Evolutionary conservation across 2,113 vertebrate genomes (phyloP).

Genomic region (Triplophysa siluroides): DNA sequence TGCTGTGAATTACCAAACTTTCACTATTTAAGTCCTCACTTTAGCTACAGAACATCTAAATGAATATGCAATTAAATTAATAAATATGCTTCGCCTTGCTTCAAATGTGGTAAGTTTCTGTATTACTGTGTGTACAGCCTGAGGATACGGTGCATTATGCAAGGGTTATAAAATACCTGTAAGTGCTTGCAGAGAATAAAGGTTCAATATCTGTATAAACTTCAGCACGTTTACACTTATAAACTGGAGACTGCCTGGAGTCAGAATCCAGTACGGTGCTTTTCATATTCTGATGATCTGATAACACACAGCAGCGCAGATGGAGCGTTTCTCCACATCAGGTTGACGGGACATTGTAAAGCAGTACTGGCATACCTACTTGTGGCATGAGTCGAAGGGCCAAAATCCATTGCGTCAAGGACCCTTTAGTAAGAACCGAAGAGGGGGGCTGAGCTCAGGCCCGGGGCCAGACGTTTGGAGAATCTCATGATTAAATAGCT

Average conservation of each 20-base stretch:
- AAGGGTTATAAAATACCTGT: conserved; percentile 32
- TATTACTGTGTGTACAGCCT: conserved; percentile 19
- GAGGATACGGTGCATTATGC: conserved; percentile 11
- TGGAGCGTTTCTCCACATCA: conserved; percentile 48
- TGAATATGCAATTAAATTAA: background rate
- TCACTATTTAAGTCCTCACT: background rate
- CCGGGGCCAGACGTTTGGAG: conserved; percentile 53
- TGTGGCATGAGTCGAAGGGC: conserved; percentile 15
- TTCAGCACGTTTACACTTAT: background rate
- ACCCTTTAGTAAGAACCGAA: conserved; percentile 44
- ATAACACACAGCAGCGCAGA: conserved; percentile 45
- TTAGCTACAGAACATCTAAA: background rate
- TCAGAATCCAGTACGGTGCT: background rate
- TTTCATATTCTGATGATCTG: conserved; percentile 49
- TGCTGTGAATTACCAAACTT: background rate
- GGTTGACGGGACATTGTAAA: conserved; percentile 53
- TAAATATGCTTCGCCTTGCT: background rate
- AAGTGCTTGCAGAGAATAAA: conserved; percentile 3
- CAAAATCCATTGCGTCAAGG: conserved; percentile 49
- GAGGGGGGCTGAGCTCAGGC: conserved; percentile 51
- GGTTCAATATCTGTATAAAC: background rate
- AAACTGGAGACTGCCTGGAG: background rate
- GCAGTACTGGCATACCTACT: conserved; percentile 50
- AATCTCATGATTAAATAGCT: conserved; percentile 59
- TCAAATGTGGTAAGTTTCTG: background rate